Percentiles rank a stretch among this genome's conserved stretches.
Conservation (phyloP, 2,888 invertebrate species). For the Vandiemenella viatica region DNA sequence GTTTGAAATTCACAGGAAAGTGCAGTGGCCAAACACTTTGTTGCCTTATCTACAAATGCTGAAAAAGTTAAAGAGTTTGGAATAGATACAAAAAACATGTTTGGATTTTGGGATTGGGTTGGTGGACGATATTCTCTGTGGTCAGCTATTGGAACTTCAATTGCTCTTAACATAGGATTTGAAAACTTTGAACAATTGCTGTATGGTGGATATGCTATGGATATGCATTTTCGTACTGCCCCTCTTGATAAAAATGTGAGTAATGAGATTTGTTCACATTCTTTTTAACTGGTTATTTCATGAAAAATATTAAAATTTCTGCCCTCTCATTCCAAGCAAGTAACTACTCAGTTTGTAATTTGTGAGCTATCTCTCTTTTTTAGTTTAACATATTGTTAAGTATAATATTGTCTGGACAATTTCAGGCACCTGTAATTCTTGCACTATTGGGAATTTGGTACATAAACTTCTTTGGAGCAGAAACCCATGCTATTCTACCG, state of each 20-base stretch:
- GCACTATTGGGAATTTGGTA: constrained; percentile 91
- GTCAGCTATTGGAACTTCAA: constrained; percentile 98
- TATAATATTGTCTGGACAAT: no score
- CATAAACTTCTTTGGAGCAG: constrained; percentile 83
- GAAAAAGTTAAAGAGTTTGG: constrained; percentile 94
- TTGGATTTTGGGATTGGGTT: constrained; percentile 99
- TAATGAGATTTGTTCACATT: constrained; percentile 15
- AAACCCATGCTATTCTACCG: constrained; percentile 90
- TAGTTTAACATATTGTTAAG: no score
- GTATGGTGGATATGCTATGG: constrained; percentile 84
- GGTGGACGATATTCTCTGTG: constrained; percentile 94
- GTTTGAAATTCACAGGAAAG: constrained; percentile 48
- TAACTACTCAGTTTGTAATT: neutral
- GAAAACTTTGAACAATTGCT: constrained; percentile 87
- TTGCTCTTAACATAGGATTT: constrained; percentile 82
- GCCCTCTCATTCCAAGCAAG: no score
- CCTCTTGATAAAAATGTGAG: constrained; percentile 84
- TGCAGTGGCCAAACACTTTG: constrained; percentile 93
- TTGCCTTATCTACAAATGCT: constrained; percentile 90
- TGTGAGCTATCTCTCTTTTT: no score
- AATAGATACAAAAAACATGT: constrained; percentile 94
- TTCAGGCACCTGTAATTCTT: constrained; percentile 78
- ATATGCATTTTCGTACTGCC: constrained; percentile 76
- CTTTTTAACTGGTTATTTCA: neutral
- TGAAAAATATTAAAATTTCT: neutral